Evolutionary conservation across 2,888 invertebrate species (phyloP).

Genomic region (Habrosyne pyritoides): DNA sequence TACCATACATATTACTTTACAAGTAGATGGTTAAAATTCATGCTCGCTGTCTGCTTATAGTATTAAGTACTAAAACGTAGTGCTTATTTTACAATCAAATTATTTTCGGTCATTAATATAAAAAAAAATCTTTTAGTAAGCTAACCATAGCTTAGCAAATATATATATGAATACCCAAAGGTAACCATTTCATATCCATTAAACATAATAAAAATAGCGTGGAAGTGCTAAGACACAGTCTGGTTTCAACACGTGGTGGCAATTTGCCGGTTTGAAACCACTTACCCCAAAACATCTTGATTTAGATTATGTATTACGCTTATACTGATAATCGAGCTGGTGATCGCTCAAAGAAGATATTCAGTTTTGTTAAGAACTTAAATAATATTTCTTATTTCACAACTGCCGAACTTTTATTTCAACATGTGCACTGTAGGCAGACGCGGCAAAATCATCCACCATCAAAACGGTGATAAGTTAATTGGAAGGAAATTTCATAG

Average conservation of each 20-base stretch:
- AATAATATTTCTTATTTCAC: not conserved
- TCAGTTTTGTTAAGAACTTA: not conserved
- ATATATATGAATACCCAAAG: no score
- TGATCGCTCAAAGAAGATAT: not conserved
- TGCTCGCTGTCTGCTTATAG: no score
- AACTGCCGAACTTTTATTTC: not conserved
- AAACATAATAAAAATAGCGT: constrained; percentile 6
- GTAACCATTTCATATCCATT: no score
- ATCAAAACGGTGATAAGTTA: no score
- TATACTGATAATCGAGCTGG: not conserved
- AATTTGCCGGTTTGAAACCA: constrained; percentile 41
- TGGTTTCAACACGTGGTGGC: constrained; percentile 68
- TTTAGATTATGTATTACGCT: not conserved
- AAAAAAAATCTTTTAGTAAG: no score
- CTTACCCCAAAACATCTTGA: constrained; percentile 81
- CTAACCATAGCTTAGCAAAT: no score
- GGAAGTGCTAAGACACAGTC: constrained; percentile 13
- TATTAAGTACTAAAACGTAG: no score
- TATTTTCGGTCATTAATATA: no score
- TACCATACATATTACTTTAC: no score
- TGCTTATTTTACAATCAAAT: no score
- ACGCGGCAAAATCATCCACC: constrained; percentile 36
- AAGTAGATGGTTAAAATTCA: no score
- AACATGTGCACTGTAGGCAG: constrained; percentile 14
- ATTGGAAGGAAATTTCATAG: no score